Base-by-base conservation (phyloP, 2,113 vertebrate species). In the Pteronura brasiliensis region DNA sequence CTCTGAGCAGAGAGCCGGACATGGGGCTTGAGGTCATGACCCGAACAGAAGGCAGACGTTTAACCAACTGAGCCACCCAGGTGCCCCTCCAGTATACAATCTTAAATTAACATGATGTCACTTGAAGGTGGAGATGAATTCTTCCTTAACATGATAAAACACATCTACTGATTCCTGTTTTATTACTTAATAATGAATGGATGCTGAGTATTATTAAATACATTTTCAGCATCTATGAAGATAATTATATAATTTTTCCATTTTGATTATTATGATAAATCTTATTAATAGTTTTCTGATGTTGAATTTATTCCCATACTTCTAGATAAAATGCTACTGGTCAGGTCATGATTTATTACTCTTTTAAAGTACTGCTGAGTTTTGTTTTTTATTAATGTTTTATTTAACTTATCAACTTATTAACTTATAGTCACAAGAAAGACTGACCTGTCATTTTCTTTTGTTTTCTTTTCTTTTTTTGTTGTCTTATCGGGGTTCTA, bases 331-430 rank as follows among this genome's bases (percentile, higher is more conserved):
- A 90, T 92, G 36, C 6, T 52, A 77, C 34, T 89, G 49, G 21
- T 80, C 17, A 83, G 57, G 21, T 80, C 17, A 83, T 88, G 52
- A 57, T 92, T 96, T 95, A 88, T 93, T 87, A 83, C 96, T 63
- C 21, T 92, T 97, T 94, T 80, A 88, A 88, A 76, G 27, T 94
- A 47, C 42, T 84, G 21, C 47, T 88, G 49, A 94, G 36, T 95
- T 92, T 84, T 83, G 52, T 87, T 80, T 85, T 87, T 80, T 85
- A 8, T 61, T 90, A 65, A 90, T 82, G 25, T 90, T 95, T 97
- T 95, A 67, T 89, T 96, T 88, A 92, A 92, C 81, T 76, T 79
- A 87, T 79, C 79, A 95, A 52, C 49, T 52, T 52, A 52, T 52
- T 52, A 52, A 52, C 49, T 52, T 27, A 34, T 36, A 92, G 42